Base-by-base conservation (phyloP, 2,888 invertebrate genomes). In the Stegana nigrithorax region DNA sequence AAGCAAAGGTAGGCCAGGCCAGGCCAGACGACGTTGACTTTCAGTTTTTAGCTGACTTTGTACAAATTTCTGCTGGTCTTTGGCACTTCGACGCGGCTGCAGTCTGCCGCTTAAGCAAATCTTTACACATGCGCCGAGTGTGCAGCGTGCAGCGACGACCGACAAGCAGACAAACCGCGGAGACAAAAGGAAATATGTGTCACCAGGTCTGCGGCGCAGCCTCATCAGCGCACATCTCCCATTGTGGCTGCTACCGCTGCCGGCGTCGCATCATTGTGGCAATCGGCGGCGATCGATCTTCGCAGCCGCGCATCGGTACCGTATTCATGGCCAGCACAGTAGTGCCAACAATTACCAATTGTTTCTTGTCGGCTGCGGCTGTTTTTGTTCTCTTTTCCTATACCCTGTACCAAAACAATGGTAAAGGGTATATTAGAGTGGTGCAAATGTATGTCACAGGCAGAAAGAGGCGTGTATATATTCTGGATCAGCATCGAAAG, bases 341-440 rank as follows among this genome's bases (percentile, higher is more conserved):
- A 58, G 67, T 27, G 64, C 63, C 65, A 76, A 72, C 74, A 75
- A 75, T 78, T 75, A 72, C 74, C 74, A 78, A 78, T 75, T 78
- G 73, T 75, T 75, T 78, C 76, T 75, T 78, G n/a, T n/a, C n/a
- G n/a, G n/a, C n/a, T n/a, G n/a, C n/a, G n/a, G n/a, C 3, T 39
- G 39, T 12, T 39, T 39, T 6, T 42, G n/a, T 6, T n/a, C 6
- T 42, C 6, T n/a, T 42, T 47, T 47, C 25, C 21, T 25, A 36
- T 36, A 36, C 36, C n/a, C n/a, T n/a, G n/a, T n/a, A n/a, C n/a
- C n/a, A n/a, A n/a, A n/a, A n/a, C n/a, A n/a, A n/a, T n/a, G n/a
- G n/a, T n/a, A n/a, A n/a, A n/a, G n/a, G n/a, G n/a, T n/a, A n/a
- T n/a, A n/a, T n/a, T n/a, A n/a, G n/a, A n/a, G n/a, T n/a, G n/a